phyloP scores from a whole-genome alignment of 2,797 vertebrate genomes.

The Todus mexicanus region DNA sequence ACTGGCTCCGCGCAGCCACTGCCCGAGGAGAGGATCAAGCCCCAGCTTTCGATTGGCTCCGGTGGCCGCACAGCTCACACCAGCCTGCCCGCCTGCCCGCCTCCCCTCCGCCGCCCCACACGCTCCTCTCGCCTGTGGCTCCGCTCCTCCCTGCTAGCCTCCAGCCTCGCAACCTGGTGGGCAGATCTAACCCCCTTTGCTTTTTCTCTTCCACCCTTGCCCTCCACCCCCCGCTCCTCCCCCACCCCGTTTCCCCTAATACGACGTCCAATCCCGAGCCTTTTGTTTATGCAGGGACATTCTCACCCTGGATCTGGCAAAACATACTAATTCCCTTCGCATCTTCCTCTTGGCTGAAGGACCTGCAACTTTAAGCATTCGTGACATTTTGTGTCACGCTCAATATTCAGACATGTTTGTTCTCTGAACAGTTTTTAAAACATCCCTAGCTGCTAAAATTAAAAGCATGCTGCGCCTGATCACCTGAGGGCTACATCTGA shows the following conservation, averaged over 20 bases:
- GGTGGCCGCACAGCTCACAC: conserved; percentile 75
- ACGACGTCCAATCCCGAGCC: background rate
- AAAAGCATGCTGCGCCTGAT: conserved; percentile 48
- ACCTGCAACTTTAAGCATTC: background rate
- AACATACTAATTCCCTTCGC: background rate
- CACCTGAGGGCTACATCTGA: conserved; percentile 50
- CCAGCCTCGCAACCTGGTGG: conserved; percentile 22
- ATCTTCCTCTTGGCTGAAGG: conserved; percentile 10
- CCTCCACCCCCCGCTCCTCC: no score
- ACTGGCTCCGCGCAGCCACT: conserved; percentile 66
- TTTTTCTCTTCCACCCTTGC: background rate
- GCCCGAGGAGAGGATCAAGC: conserved; percentile 74
- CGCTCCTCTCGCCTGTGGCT: background rate
- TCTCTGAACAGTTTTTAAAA: background rate
- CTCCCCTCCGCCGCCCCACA: conserved; percentile 30
- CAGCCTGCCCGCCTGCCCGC: conserved; percentile 38
- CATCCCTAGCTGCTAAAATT: conserved; percentile 36
- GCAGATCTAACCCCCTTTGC: background rate
- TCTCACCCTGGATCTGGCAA: background rate
- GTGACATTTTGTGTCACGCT: background rate
- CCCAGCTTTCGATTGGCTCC: conserved; percentile 73
- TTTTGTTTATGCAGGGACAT: background rate
- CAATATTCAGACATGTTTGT: conserved; percentile 2
- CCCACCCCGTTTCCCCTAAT: background rate
- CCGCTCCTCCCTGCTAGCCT: conserved; percentile 22